Base-by-base conservation (phyloP, 1,140 invertebrate species). In the Caenorhabditis remanei region DNA sequence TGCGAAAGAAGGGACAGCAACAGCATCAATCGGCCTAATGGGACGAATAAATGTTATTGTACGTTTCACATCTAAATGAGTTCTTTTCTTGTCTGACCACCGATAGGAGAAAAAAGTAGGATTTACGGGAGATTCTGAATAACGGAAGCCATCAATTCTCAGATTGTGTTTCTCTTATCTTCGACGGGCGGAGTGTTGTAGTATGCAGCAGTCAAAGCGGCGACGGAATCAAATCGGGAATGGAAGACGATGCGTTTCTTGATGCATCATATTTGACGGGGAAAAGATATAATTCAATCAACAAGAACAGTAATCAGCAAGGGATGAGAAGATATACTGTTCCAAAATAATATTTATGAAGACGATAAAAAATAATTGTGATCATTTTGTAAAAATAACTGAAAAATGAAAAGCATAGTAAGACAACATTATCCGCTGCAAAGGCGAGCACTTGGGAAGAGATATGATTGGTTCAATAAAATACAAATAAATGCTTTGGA, bases 11-110 rank as follows among this genome's bases (percentile, higher is more conserved):
- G n/a, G 24, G 71, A 79, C 43, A 50, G 46, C 71, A 50, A 50
- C 46, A 50, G 46, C 46, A 50, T 50, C 43, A 7, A 50, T 24
- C 71, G 46, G 46, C 71, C 71, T 79, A 79, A 79, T 79, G 71
- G 71, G 71, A 79, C 71, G 71, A 79, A 79, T 79, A 79, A 79
- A 79, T 79, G 71, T 79, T 79, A 79, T 79, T 79, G 71, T 79
- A 79, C 71, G 46, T 50, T 53, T 79, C 71, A 79, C 71, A 79
- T 79, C 43, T 21, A 79, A 79, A 79, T 79, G 46, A 79, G 71
- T 79, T 41, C 71, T 53, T 79, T n/a, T 79, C 24, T 79, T 19
- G 13, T 75, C 43, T 75, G 41, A 75, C 40, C 67, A 24, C 43
- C 32, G 53, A 11, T 8, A 9, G 41, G 24, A 67, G 21, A 19